Conservation (phyloP, 2,113 vertebrate genomes). For the Nothobranchius kuhntae region DNA sequence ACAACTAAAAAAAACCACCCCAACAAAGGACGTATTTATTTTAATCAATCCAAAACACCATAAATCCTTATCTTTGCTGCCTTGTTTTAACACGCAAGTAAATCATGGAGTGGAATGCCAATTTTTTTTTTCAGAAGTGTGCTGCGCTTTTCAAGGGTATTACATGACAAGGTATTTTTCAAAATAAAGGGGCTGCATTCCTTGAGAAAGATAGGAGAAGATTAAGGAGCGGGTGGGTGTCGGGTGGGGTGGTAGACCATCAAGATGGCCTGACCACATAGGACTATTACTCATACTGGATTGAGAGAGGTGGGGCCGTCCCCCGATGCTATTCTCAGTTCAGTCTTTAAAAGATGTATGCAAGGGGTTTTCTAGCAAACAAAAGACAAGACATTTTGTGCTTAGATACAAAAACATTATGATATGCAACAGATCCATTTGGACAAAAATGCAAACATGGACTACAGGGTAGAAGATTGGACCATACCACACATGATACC, state of each 20-base stretch:
- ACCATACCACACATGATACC: too few relatives aligned
- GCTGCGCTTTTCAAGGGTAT: slow-evolving; percentile 76
- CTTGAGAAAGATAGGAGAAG: slow-evolving; percentile 74
- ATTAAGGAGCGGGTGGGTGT: slow-evolving; percentile 60
- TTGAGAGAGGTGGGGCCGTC: slow-evolving; percentile 30
- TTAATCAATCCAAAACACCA: slow-evolving; percentile 56
- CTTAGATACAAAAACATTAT: neutral
- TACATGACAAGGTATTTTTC: slow-evolving; percentile 78
- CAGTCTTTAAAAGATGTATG: neutral
- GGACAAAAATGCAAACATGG: too few relatives aligned
- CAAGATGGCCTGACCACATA: slow-evolving; percentile 56
- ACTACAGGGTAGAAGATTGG: too few relatives aligned
- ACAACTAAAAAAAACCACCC: slow-evolving; percentile 30
- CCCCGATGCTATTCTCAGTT: slow-evolving; percentile 31
- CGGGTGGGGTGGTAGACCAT: slow-evolving; percentile 41
- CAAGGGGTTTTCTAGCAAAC: too few relatives aligned
- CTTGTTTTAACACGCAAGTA: slow-evolving; percentile 65
- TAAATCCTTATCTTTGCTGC: slow-evolving; percentile 63
- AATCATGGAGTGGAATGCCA: slow-evolving; percentile 62
- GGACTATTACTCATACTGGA: slow-evolving; percentile 58
- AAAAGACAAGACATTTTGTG: neutral
- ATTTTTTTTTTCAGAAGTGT: slow-evolving; percentile 45
- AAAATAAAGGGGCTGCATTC: slow-evolving; percentile 76
- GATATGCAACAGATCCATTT: neutral
- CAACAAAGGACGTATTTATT: slow-evolving; percentile 53